Percentiles rank a stretch among this genome's conserved stretches.
Evolutionary conservation across 1,140 invertebrate species (phyloP).

Genomic region (Berghia stephanieae): DNA sequence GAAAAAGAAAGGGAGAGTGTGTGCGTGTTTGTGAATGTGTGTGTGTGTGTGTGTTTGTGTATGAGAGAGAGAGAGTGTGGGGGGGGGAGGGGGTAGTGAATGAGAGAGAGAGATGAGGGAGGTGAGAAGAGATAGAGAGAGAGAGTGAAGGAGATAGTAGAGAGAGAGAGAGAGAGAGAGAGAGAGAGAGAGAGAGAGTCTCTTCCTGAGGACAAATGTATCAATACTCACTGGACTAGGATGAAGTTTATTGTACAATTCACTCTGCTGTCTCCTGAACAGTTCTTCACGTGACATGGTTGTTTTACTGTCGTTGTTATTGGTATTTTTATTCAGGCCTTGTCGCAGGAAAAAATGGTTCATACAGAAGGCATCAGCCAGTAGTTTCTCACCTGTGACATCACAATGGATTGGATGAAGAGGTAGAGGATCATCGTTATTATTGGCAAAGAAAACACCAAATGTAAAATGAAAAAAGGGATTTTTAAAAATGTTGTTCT

Average conservation of each 20-base stretch:
- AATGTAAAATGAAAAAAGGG: too few species aligned
- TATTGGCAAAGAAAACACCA: background rate
- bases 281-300: conserved; percentile 38
- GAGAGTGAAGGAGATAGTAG: too few species aligned
- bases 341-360: conserved; percentile 55
- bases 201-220: background rate
- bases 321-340: conserved; percentile 28
- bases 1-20: too few species aligned
- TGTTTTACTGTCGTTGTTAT: too few species aligned
- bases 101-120: too few species aligned
- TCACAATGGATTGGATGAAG: conserved; percentile 13
- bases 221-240: conserved; percentile 51
- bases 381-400: conserved; percentile 55
- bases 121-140: too few species aligned
- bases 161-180: too few species aligned
- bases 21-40: too few species aligned
- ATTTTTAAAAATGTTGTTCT: too few species aligned
- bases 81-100: too few species aligned
- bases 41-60: too few species aligned
- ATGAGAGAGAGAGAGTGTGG: too few species aligned
- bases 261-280: conserved; percentile 59
- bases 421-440: background rate
- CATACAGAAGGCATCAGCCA: conserved; percentile 57
- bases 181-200: background rate
- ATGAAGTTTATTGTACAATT: conserved; percentile 57